Percentiles rank a stretch among this genome's conserved stretches.
Conservation (phyloP, 2,888 invertebrate species). For the Nemapogon koenigi region DNA sequence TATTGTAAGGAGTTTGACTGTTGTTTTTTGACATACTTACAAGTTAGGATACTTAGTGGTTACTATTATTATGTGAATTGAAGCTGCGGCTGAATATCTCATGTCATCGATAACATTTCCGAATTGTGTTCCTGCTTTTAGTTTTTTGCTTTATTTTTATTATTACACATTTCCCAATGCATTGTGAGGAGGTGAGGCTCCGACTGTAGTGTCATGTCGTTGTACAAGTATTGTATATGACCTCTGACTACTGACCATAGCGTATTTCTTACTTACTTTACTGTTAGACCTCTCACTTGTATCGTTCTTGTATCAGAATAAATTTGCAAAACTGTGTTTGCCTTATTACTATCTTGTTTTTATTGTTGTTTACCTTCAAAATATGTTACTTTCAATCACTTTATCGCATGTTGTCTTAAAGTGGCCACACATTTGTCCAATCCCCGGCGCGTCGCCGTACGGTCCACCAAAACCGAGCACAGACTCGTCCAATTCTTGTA, state of each 20-base stretch:
- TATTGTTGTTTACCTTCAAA: conserved; percentile 25
- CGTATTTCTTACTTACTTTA: not conserved
- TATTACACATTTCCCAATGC: conserved; percentile 56
- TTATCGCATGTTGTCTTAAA: too few relatives aligned
- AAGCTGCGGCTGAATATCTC: conserved; percentile 50
- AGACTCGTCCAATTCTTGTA: too few relatives aligned
- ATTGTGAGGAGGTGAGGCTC: conserved; percentile 60
- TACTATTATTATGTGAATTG: conserved; percentile 46
- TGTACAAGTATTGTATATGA: conserved; percentile 57
- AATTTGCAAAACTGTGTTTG: conserved; percentile 67
- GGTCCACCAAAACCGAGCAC: too few relatives aligned
- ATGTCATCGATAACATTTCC: conserved; percentile 59
- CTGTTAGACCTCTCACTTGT: conserved; percentile 60
- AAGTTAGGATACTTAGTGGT: conserved; percentile 59
- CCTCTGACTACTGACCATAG: conserved; percentile 55
- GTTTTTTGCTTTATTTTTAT: conserved; percentile 64
- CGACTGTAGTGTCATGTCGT: conserved; percentile 57
- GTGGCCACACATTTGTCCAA: too few relatives aligned
- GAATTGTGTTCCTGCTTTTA: conserved; percentile 64
- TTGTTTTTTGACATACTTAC: conserved; percentile 66
- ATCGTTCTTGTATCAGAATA: conserved; percentile 65
- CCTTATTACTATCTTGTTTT: conserved; percentile 47
- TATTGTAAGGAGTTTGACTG: conserved; percentile 66
- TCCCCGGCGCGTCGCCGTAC: too few relatives aligned
- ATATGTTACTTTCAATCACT: too few relatives aligned